phyloP scores from a whole-genome alignment of 1,140 invertebrate genomes.

The Rhyzopertha dominica region DNA sequence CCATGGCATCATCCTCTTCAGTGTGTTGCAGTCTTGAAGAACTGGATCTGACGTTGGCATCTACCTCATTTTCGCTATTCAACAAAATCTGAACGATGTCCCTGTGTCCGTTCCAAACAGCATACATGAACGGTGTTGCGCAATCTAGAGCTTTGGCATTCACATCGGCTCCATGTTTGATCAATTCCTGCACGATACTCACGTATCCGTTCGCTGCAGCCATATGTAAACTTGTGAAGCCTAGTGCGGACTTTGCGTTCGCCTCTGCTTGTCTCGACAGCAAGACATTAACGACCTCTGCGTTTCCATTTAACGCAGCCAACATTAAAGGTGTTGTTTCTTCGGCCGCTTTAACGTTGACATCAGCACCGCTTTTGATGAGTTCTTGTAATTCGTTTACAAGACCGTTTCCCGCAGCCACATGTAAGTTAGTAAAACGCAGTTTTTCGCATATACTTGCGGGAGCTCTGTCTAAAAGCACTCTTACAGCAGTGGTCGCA shows the following conservation, averaged over 20 bases:
- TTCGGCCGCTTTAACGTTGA: slow-evolving; percentile 4
- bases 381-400: too few species aligned
- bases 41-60: slow-evolving; percentile 14
- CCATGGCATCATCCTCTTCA: slow-evolving; percentile 60
- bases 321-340: slow-evolving; percentile 18
- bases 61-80: slow-evolving; percentile 18
- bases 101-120: slow-evolving; percentile 18
- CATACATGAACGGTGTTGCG: slow-evolving; percentile 25
- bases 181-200: slow-evolving; percentile 13
- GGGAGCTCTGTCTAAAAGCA: too few species aligned
- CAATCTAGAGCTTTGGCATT: slow-evolving; percentile 11
- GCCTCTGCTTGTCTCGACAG: slow-evolving; percentile 16
- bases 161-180: slow-evolving; percentile 16
- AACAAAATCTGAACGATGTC: slow-evolving; percentile 25
- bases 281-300: slow-evolving; percentile 21
- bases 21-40: slow-evolving; percentile 64
- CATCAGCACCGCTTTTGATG: too few species aligned
- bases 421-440: slow-evolving; percentile 21
- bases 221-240: slow-evolving; percentile 45
- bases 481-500: too few species aligned
- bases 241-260: slow-evolving; percentile 13
- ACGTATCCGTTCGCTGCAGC: slow-evolving; percentile 42
- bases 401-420: too few species aligned
- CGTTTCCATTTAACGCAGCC: slow-evolving; percentile 14
- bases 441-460: slow-evolving; percentile 19